These are phyloP conservation scores for Lucilia sericata DNA, from an alignment of 1,140 invertebrate species.

Conservation along the genomic window DNA sequence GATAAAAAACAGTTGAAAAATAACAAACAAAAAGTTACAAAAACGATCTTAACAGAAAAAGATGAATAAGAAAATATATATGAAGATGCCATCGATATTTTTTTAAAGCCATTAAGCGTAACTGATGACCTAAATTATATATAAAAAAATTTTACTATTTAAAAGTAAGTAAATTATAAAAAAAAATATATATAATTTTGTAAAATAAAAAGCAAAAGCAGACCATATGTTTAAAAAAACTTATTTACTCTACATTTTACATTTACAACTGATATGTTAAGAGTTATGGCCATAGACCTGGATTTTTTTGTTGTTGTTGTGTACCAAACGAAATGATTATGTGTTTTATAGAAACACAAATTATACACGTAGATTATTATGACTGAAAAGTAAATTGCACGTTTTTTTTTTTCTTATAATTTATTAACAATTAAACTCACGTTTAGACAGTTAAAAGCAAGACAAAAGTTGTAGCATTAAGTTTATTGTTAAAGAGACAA, in stretches of 20 bases:
- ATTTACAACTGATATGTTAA: not conserved
- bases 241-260: not conserved
- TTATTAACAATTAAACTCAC: not conserved
- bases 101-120: conserved; percentile 31
- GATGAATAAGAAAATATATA: not conserved
- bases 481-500: not conserved
- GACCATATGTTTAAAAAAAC: not conserved
- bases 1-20: not conserved
- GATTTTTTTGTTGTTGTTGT: no score
- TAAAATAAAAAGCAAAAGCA: not conserved
- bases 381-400: not conserved
- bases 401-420: not conserved
- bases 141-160: conserved; percentile 23
- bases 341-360: not conserved
- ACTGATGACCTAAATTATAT: conserved; percentile 31
- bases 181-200: not conserved
- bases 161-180: not conserved
- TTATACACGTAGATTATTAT: not conserved
- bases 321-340: no score
- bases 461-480: not conserved
- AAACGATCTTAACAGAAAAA: not conserved
- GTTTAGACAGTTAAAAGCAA: not conserved
- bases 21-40: not conserved
- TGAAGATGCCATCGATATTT: conserved; percentile 21
- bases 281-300: not conserved